A percentile compares a stretch with the other conserved stretches of the same genome.
phyloP scores from a whole-genome alignment of 2,797 vertebrate species.

The Cynopterus sphinx region DNA sequence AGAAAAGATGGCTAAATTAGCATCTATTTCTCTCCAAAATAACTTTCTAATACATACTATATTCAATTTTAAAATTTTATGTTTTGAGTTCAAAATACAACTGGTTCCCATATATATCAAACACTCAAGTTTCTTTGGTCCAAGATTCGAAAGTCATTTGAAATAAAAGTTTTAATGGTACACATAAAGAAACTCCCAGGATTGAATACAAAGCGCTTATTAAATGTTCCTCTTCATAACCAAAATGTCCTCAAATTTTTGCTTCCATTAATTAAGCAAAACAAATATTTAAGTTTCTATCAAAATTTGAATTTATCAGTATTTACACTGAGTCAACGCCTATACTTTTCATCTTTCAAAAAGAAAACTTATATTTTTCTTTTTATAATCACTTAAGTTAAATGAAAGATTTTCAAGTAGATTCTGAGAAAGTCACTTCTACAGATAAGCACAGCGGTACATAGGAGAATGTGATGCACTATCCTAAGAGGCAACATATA shows the following conservation, averaged over 20 bases:
- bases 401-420: slow-evolving; percentile 8
- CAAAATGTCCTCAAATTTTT: slow-evolving; percentile 10
- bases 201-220: background rate
- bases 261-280: slow-evolving; percentile 20
- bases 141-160: slow-evolving; percentile 26
- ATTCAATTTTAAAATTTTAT: slow-evolving; percentile 35
- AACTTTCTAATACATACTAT: background rate
- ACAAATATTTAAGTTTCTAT: slow-evolving; percentile 40
- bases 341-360: slow-evolving; percentile 9
- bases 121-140: background rate
- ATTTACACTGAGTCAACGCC: slow-evolving; percentile 40
- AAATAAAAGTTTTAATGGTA: slow-evolving; percentile 26
- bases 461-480: background rate
- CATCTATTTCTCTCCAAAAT: background rate
- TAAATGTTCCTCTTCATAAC: background rate
- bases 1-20: slow-evolving; percentile 45
- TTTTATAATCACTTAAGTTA: background rate
- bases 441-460: background rate
- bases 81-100: slow-evolving; percentile 35
- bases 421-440: slow-evolving; percentile 29
- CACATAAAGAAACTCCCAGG: slow-evolving; percentile 2
- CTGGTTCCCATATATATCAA: background rate
- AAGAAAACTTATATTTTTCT: background rate
- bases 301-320: slow-evolving; percentile 26
- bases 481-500: background rate